Evolutionary conservation across 1,140 invertebrate species (phyloP).

Genomic region (Pachyrhynchus sulphureomaculatus): DNA sequence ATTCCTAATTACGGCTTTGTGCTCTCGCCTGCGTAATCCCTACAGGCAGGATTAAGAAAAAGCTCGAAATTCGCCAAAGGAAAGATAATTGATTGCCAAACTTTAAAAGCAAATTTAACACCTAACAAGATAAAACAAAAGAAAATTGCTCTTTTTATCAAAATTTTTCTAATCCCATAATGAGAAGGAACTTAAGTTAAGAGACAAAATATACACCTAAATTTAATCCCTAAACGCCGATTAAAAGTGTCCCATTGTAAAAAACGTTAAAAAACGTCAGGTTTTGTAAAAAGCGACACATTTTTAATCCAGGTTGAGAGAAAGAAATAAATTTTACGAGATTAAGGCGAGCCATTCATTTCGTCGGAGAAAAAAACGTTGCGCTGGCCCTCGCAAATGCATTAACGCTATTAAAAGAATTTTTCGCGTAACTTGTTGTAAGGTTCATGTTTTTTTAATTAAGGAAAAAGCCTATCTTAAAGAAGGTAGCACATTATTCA

Average conservation of each 20-base stretch:
- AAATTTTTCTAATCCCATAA: no score
- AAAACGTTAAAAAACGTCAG: constrained; percentile 4
- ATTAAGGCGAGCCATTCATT: constrained; percentile 13
- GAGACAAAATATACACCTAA: neutral
- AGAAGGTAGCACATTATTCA: no score
- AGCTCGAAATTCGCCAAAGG: no score
- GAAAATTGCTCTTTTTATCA: no score
- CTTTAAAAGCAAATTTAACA: no score
- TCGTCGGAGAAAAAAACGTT: neutral
- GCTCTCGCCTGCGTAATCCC: no score
- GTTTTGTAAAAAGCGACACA: constrained; percentile 3
- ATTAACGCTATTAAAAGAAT: constrained; percentile 5
- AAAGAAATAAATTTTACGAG: constrained; percentile 9
- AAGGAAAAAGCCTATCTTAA: neutral
- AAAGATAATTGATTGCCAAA: no score
- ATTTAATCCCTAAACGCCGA: constrained; percentile 25
- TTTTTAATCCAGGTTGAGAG: constrained; percentile 10
- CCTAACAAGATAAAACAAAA: no score
- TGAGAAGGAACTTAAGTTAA: neutral
- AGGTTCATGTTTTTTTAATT: neutral
- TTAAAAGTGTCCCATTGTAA: constrained; percentile 26
- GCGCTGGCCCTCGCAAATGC: neutral
- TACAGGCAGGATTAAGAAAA: no score
- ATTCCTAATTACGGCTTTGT: no score
- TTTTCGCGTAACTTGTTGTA: neutral